Base-by-base conservation (phyloP, 2,113 vertebrate genomes). In the Astur gentilis region DNA sequence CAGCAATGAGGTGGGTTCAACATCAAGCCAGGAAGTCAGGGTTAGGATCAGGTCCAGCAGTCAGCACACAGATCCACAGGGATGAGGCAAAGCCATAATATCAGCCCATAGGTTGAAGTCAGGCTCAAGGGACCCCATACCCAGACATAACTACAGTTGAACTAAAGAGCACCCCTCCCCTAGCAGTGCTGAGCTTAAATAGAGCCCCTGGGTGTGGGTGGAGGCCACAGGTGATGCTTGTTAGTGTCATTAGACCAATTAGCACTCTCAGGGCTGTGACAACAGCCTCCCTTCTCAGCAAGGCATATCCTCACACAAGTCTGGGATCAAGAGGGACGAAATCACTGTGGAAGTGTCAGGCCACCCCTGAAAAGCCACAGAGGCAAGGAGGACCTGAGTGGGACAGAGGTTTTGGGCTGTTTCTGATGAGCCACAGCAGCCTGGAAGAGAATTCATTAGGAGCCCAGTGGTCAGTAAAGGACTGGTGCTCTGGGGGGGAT, bases 11-110 rank as follows among this genome's bases (percentile, higher is more conserved):
- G 27, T 13, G 62, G 17, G 13, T 19, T 15, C 18, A 3, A n/a
- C 9, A 82, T n/a, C 5, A 36, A 75, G 5, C 2, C 36, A 62
- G 15, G 18, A 40, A 75, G 6, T 2, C 36, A 66, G 15, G 22
- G 8, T 27, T 18, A 58, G 18, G 19, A 71, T 23, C 5, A 23
- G 17, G 21, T 11, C 13, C 16, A 66, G 22, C 0, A 3, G 5
- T 18, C 62, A 77, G 5, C 13, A 44, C 1, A 0, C 0, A 0
- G 13, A 2, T 4, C 17, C 15, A 32, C 34, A 64, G 3, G 2
- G 2, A 72, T 3, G 4, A 23, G 2, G 1, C 10, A 45, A 25
- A 0, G 13, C 3, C 45, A 70, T 65, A 10, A 9, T 16, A 25
- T 16, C 15, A 64, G 7, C 21, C 17, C 8, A 3, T 0, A 0